These are phyloP conservation scores for Laodelphax striatellus DNA, from an alignment of 1,140 invertebrate genomes.

Conservation along the genomic window DNA sequence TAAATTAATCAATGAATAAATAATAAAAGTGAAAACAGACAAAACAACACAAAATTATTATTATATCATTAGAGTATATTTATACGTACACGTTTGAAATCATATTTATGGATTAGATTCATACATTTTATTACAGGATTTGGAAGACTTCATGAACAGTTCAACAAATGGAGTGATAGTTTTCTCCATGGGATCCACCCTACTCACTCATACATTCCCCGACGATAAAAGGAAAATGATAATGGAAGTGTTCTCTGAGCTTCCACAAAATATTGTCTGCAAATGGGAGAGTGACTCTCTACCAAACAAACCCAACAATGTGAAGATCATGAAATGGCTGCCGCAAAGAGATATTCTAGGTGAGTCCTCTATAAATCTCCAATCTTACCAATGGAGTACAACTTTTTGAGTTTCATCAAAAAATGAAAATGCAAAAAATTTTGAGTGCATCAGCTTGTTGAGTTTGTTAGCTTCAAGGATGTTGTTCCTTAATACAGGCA, in stretches of 20 bases:
- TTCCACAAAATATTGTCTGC: conserved; percentile 41
- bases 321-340: conserved; percentile 45
- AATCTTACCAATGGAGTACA: too few relatives aligned
- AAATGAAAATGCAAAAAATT: too few relatives aligned
- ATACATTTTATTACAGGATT: conserved; percentile 13
- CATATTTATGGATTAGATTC: too few relatives aligned
- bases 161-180: conserved; percentile 29
- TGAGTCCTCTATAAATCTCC: conserved; percentile 30
- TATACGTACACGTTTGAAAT: too few relatives aligned
- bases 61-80: too few relatives aligned
- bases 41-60: too few relatives aligned
- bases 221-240: conserved; percentile 21
- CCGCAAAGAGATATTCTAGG: conserved; percentile 49
- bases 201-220: conserved; percentile 23
- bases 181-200: conserved; percentile 30
- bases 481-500: too few relatives aligned
- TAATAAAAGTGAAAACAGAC: too few relatives aligned
- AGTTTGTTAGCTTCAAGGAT: too few relatives aligned
- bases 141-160: conserved; percentile 19
- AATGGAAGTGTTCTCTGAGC: conserved; percentile 25
- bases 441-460: too few relatives aligned
- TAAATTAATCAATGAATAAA: too few relatives aligned
- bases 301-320: conserved; percentile 40
- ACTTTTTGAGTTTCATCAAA: too few relatives aligned
- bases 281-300: conserved; percentile 40